Conservation (phyloP, 2,797 vertebrate species). For the Leptoclinus maculatus region DNA sequence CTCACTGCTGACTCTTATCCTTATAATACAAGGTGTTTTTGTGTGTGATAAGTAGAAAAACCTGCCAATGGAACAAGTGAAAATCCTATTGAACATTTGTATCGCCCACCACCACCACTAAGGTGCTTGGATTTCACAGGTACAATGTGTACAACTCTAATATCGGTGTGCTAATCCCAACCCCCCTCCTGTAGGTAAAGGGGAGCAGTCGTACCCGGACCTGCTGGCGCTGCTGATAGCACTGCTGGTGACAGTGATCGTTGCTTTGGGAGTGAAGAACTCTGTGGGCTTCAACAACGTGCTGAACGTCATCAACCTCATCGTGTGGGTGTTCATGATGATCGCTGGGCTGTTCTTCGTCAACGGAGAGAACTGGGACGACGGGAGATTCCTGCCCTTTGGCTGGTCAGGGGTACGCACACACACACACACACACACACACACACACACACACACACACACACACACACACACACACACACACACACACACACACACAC, state of each 20-base stretch:
- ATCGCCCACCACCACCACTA: neutral
- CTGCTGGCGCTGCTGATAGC: constrained; percentile 94
- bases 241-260: constrained; percentile 92
- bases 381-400: constrained; percentile 92
- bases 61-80: too few relatives aligned
- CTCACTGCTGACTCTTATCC: neutral
- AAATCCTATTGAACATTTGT: neutral
- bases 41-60: neutral
- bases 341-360: constrained; percentile 95
- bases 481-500: neutral
- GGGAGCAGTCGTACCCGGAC: constrained; percentile 96
- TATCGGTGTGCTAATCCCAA: neutral
- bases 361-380: constrained; percentile 94
- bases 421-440: neutral
- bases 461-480: neutral
- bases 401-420: constrained; percentile 95
- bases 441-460: neutral
- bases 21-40: neutral
- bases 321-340: constrained; percentile 98
- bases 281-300: constrained; percentile 97
- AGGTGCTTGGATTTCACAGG: neutral
- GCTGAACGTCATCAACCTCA: constrained; percentile 95
- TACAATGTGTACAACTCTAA: neutral
- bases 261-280: constrained; percentile 96
- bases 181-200: constrained; percentile 87